A percentile compares a stretch with the other conserved stretches of the same genome.
phyloP scores from a whole-genome alignment of 2,113 vertebrate species.

The Osmerus mordax region DNA sequence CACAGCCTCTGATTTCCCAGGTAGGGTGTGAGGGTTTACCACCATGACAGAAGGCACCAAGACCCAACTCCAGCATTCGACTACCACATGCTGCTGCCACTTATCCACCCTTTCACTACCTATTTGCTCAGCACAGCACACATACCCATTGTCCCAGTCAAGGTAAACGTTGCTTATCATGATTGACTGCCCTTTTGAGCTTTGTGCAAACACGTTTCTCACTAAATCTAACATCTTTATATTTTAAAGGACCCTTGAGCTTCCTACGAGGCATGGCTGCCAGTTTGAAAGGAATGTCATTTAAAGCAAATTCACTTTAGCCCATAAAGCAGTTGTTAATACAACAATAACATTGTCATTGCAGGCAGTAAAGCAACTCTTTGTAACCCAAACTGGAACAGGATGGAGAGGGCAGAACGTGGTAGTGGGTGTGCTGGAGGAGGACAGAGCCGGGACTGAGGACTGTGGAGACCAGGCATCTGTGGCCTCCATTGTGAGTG shows the following conservation, averaged over 20 bases:
- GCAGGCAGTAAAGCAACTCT: too few relatives aligned
- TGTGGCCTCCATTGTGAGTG: constrained; percentile 36
- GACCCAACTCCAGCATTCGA: constrained; percentile 10
- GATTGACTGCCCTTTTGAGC: background rate
- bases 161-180: background rate
- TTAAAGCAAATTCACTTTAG: background rate
- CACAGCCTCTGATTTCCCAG: constrained; percentile 25
- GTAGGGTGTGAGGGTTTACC: constrained; percentile 26
- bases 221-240: too few relatives aligned
- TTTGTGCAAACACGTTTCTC: background rate
- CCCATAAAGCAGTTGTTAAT: background rate
- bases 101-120: constrained; percentile 14
- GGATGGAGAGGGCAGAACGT: background rate
- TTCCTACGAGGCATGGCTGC: too few relatives aligned
- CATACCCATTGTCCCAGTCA: background rate
- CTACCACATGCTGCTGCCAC: constrained; percentile 16
- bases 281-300: too few relatives aligned
- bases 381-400: too few relatives aligned
- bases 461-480: constrained; percentile 4
- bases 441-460: background rate
- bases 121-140: background rate
- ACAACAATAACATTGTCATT: background rate
- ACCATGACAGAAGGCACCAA: constrained; percentile 19
- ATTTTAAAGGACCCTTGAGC: too few relatives aligned
- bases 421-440: too few relatives aligned